Conservation (phyloP, 2,888 invertebrate genomes). For the Eilema depressum region DNA sequence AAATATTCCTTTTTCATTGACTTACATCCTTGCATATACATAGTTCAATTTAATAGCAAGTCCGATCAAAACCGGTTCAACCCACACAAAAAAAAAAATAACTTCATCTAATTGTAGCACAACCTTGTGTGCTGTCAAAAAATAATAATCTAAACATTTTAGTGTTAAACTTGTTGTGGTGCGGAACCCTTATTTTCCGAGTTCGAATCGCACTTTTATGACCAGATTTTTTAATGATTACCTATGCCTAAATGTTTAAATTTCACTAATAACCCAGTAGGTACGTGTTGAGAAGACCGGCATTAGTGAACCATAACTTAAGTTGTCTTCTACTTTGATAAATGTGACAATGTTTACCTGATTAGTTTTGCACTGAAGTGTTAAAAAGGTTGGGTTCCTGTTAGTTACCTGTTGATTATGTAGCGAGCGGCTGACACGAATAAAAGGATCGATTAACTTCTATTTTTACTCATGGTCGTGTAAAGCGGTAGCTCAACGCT, state of each 20-base stretch:
- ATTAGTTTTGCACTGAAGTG: constrained; percentile 48
- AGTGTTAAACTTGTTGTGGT: too few species aligned
- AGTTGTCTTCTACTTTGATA: constrained; percentile 19
- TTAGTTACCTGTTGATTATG: constrained; percentile 58
- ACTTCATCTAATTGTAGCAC: too few species aligned
- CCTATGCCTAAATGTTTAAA: background rate
- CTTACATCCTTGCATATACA: too few species aligned
- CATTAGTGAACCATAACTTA: background rate
- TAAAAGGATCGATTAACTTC: constrained; percentile 85
- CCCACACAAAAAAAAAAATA: too few species aligned
- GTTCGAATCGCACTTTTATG: too few species aligned
- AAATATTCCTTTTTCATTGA: too few species aligned
- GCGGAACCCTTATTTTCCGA: too few species aligned
- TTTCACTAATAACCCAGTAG: background rate
- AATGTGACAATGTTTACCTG: constrained; percentile 35
- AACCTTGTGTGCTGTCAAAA: too few species aligned
- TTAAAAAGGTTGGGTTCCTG: constrained; percentile 52
- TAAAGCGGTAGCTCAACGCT: constrained; percentile 60
- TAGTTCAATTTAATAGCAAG: too few species aligned
- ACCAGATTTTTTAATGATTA: too few species aligned
- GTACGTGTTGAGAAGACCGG: background rate
- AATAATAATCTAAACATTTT: too few species aligned
- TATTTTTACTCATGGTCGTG: constrained; percentile 80
- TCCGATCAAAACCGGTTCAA: too few species aligned
- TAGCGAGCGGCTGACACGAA: constrained; percentile 79